phyloP scores from a whole-genome alignment of 1,140 invertebrate species.

The Eumaeus atala region DNA sequence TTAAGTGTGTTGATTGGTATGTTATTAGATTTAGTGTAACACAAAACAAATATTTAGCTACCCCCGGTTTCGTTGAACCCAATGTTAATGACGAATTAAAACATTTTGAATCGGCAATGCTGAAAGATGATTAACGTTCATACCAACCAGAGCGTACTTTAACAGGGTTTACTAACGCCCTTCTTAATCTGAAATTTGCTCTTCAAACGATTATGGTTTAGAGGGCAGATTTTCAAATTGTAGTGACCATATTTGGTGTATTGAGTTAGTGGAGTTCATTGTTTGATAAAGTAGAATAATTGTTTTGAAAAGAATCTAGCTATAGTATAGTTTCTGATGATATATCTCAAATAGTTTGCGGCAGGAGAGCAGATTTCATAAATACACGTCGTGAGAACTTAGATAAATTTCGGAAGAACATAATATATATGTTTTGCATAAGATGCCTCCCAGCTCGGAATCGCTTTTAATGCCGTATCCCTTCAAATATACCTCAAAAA shows the following conservation, averaged over 20 bases:
- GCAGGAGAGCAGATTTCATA: conserved; percentile 24
- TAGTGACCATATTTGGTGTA: conserved; percentile 20
- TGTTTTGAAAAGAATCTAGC: conserved; percentile 21
- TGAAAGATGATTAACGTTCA: conserved; percentile 18
- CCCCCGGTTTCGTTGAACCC: conserved; percentile 25
- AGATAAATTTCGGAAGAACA: conserved; percentile 18
- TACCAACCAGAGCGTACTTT: conserved; percentile 20
- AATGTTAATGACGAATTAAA: conserved; percentile 23
- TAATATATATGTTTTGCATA: conserved; percentile 12
- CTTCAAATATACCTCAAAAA: conserved; percentile 14
- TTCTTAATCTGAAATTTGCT: conserved; percentile 19
- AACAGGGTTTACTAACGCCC: conserved; percentile 18
- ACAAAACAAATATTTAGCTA: conserved; percentile 27
- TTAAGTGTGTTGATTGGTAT: conserved; percentile 24
- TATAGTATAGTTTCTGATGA: conserved; percentile 24
- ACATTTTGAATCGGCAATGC: conserved; percentile 19
- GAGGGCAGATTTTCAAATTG: no score
- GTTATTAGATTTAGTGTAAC: conserved; percentile 23
- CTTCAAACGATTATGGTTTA: conserved; percentile 17
- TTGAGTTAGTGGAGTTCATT: conserved; percentile 18
- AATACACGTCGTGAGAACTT: conserved; percentile 15
- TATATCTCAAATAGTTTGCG: conserved; percentile 26
- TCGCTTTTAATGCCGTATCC: not conserved
- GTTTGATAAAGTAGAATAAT: conserved; percentile 16
- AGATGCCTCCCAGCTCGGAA: conserved; percentile 17